Conservation (phyloP, 2,888 invertebrate species). For the Drosophila kambysellisi region DNA sequence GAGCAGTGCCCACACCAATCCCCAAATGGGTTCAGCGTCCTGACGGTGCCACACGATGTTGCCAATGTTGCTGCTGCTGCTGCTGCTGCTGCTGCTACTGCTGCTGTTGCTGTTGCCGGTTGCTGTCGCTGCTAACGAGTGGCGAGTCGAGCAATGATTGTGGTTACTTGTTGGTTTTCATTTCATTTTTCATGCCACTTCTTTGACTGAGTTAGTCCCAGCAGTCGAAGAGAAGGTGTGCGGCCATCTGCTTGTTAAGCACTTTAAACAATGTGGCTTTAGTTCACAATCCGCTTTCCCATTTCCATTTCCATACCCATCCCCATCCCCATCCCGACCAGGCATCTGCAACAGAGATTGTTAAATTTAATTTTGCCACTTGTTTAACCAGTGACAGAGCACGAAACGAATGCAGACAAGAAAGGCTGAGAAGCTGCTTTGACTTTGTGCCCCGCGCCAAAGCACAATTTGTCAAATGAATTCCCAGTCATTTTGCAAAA, state of each 20-base stretch:
- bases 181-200: constrained; percentile 78
- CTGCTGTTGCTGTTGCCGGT: constrained; percentile 9
- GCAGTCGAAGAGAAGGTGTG: constrained; percentile 32
- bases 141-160: constrained; percentile 77
- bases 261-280: constrained; percentile 76
- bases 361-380: constrained; percentile 82
- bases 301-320: neutral
- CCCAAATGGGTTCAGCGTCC: constrained; percentile 77
- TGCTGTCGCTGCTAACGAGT: constrained; percentile 67
- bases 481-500: constrained; percentile 76
- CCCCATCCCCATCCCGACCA: neutral
- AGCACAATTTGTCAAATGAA: constrained; percentile 80
- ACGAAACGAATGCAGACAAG: constrained; percentile 61
- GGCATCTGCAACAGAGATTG: constrained; percentile 48
- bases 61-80: constrained; percentile 3
- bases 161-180: constrained; percentile 77
- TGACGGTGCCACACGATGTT: constrained; percentile 1
- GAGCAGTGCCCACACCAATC: constrained; percentile 65
- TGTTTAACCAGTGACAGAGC: constrained; percentile 80
- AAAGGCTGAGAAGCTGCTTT: constrained; percentile 42
- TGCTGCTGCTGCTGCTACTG: neutral
- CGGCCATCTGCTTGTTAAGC: constrained; percentile 74
- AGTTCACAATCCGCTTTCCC: constrained; percentile 2
- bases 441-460: constrained; percentile 27
- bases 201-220: constrained; percentile 44